These are phyloP conservation scores for Dendrolimus pini DNA, from an alignment of 2,888 invertebrate species.

Conservation along the genomic window DNA sequence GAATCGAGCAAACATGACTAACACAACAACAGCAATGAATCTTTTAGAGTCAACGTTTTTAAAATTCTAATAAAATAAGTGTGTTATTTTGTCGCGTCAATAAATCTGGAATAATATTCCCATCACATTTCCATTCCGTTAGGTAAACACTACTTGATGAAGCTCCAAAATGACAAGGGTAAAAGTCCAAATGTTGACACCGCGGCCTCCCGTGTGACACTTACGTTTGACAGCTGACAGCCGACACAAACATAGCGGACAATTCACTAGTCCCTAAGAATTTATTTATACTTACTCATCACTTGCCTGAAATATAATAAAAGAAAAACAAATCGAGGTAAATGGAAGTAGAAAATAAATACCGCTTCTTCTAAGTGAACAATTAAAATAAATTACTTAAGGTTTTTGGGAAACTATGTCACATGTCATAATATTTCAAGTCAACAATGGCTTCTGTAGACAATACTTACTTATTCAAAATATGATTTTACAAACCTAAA, in stretches of 20 bases:
- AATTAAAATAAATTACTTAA: not conserved
- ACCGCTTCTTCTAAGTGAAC: not conserved
- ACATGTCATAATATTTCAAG: not conserved
- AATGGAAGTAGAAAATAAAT: not conserved
- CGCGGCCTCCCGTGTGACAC: constrained; percentile 17
- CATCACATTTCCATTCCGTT: constrained; percentile 18
- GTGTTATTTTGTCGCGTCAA: constrained; percentile 1
- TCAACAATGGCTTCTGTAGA: not conserved
- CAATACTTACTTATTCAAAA: no score
- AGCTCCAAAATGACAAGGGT: constrained; percentile 28
- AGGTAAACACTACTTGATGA: constrained; percentile 22
- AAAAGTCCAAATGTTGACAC: constrained; percentile 26
- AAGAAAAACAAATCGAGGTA: not conserved
- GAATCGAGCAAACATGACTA: no score
- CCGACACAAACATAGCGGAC: constrained; percentile 21
- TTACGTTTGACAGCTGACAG: constrained; percentile 30
- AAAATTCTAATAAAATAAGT: not conserved
- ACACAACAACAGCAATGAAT: not conserved
- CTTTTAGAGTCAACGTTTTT: not conserved
- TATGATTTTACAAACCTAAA: no score
- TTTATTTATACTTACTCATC: not conserved
- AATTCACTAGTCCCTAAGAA: not conserved
- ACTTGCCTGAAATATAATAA: not conserved
- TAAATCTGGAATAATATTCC: constrained; percentile 16
- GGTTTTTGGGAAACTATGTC: not conserved